Evolutionary conservation across 2,113 vertebrate genomes (phyloP), one percentile per base, ranked within the genome.

Genomic region (Pimephales promelas): DNA sequence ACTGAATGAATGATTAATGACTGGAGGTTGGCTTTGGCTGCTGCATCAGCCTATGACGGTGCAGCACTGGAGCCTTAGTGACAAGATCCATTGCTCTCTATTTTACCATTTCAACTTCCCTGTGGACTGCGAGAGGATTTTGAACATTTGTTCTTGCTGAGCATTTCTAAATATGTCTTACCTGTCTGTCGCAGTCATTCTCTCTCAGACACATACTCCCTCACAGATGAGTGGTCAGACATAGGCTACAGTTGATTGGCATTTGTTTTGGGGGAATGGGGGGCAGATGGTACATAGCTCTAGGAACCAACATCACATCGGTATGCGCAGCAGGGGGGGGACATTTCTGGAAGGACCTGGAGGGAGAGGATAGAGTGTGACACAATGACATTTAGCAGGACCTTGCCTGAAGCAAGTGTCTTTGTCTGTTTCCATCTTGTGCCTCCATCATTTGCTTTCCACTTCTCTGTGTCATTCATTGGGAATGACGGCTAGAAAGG

Each of bases 1-100:
- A 86, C 92, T 90, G 87, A 89, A 93, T 94, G 89, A 93, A 94
- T 93, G 91, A 93, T 94, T 93, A 89, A 94, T 93, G 89, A 86
- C 74, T 84, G 84, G 88, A 90, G 91, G 84, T 68, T 57, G 82
- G 84, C n/a, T 92, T 92, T 88, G 88, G 89, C 90, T 91, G 74
- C 89, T 71, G 90, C 90, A 89, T 91, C 90, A 89, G 87, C 90
- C 91, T 90, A 92, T 92, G 90, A 57, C 61, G 77, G 36, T 72
- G 54, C 82, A 64, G 34, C 28, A 28, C 62, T 77, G 22, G 3
- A 79, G 57, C 72, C 84, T 85, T 64, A 79, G 71, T 81, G 81
- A 77, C 77, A 78, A 74, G 64, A 64, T 75, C 80, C 83, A 87
- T 78, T 70, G 76, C 72, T 77, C 79, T 79, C 70, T 70, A 74